Base-by-base conservation (phyloP, 1,140 invertebrate genomes). In the Frieseomelitta varia region DNA sequence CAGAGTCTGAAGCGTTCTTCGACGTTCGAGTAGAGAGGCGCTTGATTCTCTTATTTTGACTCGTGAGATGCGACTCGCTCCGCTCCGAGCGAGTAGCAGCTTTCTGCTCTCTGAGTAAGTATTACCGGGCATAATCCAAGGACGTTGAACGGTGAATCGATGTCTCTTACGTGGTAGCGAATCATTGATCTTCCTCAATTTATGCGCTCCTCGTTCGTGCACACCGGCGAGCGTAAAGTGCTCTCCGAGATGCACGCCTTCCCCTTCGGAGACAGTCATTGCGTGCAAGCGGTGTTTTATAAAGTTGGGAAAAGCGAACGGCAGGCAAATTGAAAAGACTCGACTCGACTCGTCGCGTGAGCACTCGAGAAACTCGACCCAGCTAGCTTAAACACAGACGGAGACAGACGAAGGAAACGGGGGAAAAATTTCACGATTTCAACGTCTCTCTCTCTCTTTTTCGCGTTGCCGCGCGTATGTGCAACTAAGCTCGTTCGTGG, bases 131-230 rank as follows among this genome's bases (percentile, higher is more conserved):
- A 17, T 27, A 55, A 34, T 1, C 53, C n/a, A 47, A 51, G 47
- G 53, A 39, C 12, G 69, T 74, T 65, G 69, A 81, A 81, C 63
- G 55, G 47, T 0, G 47, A 56, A 65, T 51, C 58, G 78, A 79
- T 67, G 24, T 34, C 47, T 61, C 27, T 27, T 55, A 55, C 47
- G 14, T 17, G 76, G 27, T 21, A 47, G n/a, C 8, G 63, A 79
- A 79, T 68, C 77, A 65, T 79, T 68, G 63, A 79, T 63, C 63
- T 55, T 68, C 19, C 55, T 58, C 53, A 58, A 80, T 71, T 58
- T 71, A 68, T 72, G 51, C 63, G 30, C 63, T 68, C 15, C 47
- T 53, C 17, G 10, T 61, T 61, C 58, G 17, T 56, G 34, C 47
- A 15, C 27, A 24, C 78, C 24, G 11, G 24, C 10, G 19, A 4